Evolutionary conservation across 2,888 invertebrate species (phyloP), one percentile per base, ranked within the genome.

Genomic region (Pandemis heparana): DNA sequence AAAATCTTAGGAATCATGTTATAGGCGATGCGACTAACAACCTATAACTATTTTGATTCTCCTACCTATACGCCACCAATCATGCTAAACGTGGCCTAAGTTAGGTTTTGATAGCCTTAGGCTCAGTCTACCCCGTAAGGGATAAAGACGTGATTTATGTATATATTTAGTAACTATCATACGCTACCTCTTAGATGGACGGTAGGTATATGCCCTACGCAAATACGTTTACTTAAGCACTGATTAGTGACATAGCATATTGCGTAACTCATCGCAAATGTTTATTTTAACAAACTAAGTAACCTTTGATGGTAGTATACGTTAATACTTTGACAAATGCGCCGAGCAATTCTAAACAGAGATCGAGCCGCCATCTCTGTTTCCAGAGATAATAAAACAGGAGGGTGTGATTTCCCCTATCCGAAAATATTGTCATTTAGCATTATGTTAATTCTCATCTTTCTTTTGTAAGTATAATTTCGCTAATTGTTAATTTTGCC

Each of bases 401-500:
- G 70, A 72, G 78, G 78, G 78, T 76, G 77, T 76, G 77, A 75
- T 78, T 75, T 75, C 71, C 67, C 79, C 78, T 75, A 76, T 74
- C 64, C 48, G 41, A 74, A 76, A 75, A 80, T 79, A 80, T 81
- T 78, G 79, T 83, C 79, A 71, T 78, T 77, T 74, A 77, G 68
- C 72, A 78, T 77, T 82, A 83, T 81, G 80, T 74, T 78, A 83
- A 75, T 75, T n/a, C 56, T 75, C 77, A 75, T 77, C 9, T 23
- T 56, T 63, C 74, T 76, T 81, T 80, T 79, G 78, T 77, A 78
- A 78, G 79, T 76, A 80, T 81, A 84, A 83, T 83, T 84, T 79
- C 72, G 74, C 77, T 84, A 83, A 84, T 84, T 84, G 84, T 78
- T 77, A 83, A 83, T 79, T 75, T 81, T 0, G 76, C 84, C 79